Evolutionary conservation across 2,888 invertebrate species (phyloP), one percentile per base, ranked within the genome.

Genomic region (Rhopalosiphum nymphaeae): DNA sequence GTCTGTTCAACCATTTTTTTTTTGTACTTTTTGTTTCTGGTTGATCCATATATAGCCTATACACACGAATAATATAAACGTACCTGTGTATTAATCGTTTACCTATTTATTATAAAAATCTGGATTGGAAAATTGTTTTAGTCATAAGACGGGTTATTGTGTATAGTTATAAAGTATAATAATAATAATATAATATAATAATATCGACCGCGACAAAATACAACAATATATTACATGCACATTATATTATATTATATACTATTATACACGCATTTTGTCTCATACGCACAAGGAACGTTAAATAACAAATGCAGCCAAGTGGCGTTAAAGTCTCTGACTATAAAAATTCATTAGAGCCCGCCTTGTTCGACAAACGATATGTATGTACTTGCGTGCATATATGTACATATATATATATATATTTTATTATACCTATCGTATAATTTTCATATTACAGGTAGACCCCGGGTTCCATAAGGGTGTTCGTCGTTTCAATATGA

Each of bases 261-360:
- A 46, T 46, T 42, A 57, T 57, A 36, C 42, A n/a, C 57, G 36
- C 13, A 36, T 67, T 67, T 67, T 7, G 36, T 67, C 16, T 67
- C 26, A 25, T 78, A 36, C 36, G 57, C 3, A 1, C 29, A 3
- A 56, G 29, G 42, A 89, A 57, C 57, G 89, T 61, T 89, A 89
- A 89, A 90, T 67, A 67, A 46, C 89, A 46, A 67, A 67, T 46
- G 46, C 61, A n/a, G 44, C 57, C 7, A 53, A 4, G 91, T 78
- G 78, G 78, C 78, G 91, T 91, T 78, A 91, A 91, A 78, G 91
- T 91, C 91, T 91, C 10, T 16, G 42, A 16, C 91, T 36, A 91
- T 91, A 91, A 91, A 91, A 91, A 91, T 78, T 91, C 91, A 91
- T 78, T 91, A 78, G 44, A 91, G 36, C 26, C 10, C 78, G 49